Conservation (phyloP, 23 tunicate species). For the Phallusia fumigata region DNA sequence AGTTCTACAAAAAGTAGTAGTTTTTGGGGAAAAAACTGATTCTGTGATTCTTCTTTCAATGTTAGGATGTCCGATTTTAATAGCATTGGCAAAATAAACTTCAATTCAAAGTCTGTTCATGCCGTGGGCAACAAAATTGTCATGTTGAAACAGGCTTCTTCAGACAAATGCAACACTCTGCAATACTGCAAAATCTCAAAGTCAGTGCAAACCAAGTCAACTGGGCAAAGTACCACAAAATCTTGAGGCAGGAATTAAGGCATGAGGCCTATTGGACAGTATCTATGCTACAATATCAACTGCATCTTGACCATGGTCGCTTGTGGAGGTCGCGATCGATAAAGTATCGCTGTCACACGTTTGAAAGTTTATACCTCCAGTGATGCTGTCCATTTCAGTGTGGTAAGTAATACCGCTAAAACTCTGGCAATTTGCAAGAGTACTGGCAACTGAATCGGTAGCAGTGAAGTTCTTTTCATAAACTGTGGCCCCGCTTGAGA, state of each 20-base stretch:
- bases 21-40: too few species aligned
- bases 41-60: too few species aligned
- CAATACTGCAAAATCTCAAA: too few species aligned
- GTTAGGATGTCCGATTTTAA: too few species aligned
- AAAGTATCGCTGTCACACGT: background rate
- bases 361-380: background rate
- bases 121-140: too few species aligned
- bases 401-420: background rate
- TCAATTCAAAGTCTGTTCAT: too few species aligned
- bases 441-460: background rate
- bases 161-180: too few species aligned
- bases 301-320: background rate
- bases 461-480: background rate
- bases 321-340: background rate
- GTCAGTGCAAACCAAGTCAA: background rate
- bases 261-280: background rate
- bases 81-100: too few species aligned
- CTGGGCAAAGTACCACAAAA: background rate
- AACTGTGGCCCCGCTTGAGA: background rate
- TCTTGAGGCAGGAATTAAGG: background rate
- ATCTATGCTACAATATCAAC: background rate
- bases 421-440: background rate
- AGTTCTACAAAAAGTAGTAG: too few species aligned
- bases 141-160: too few species aligned
- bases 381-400: background rate